Evolutionary conservation across 2,888 invertebrate species (phyloP), one percentile per base, ranked within the genome.

Genomic region (Eupithecia pulchellata): DNA sequence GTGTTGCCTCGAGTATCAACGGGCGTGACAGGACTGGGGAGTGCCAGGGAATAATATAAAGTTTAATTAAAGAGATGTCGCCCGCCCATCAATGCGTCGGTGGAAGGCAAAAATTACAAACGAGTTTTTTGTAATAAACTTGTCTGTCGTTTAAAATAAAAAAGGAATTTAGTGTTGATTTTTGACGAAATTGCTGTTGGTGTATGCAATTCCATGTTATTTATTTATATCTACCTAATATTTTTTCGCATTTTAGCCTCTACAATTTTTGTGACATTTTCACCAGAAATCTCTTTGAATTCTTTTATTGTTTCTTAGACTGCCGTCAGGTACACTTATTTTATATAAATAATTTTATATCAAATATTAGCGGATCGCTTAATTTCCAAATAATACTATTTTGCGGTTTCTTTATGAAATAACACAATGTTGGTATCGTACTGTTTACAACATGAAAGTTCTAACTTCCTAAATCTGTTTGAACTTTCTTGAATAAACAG

Each of bases 1-100:
- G 87, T 87, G 90, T 90, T 90, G 92, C 86, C 88, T 90, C 86
- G 89, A 91, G 90, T 91, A 89, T 89, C 90, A 90, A 91, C 89
- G 87, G 82, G 84, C 88, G 87, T 90, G 90, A 89, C 87, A 84
- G 85, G 86, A 84, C 86, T 87, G 75, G 77, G 55, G 66, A 72
- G 69, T 66, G 65, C 64, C 64, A n/a, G 83, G 82, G 83, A 83
- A 86, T 86, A 84, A 86, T 87, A 87, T 86, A 87, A 87, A 86
- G 86, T 90, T 89, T 91, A 89, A 91, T 91, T 90, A 90, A 89
- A 85, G 81, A 83, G 79, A 84, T 82, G 84, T 80, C 80, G 77
- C 78, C 80, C 80, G 77, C 78, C 74, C 80, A 80, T 82, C 85
- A 82, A 82, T 82, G 80, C 77, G 52, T 13, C 1, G 25, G 4